These are phyloP conservation scores for Nylanderia fulva DNA, from an alignment of 1,140 invertebrate species.

Conservation along the genomic window DNA sequence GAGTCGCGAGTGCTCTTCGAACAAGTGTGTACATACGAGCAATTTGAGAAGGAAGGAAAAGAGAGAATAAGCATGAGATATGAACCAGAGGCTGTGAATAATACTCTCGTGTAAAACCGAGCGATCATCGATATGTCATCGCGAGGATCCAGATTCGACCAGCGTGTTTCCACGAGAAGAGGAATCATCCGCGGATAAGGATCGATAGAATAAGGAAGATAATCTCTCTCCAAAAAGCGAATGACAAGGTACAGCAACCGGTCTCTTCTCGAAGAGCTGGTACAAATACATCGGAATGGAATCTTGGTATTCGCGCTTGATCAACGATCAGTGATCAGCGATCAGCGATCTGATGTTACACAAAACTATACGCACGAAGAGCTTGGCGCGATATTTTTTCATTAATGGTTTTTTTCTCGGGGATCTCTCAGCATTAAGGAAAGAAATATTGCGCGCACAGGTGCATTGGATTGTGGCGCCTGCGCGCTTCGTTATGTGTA, in stretches of 20 bases:
- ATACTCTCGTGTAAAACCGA: constrained; percentile 8
- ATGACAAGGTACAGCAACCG: background rate
- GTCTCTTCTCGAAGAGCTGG: background rate
- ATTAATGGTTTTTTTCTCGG: constrained; percentile 5
- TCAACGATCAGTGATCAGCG: too few species aligned
- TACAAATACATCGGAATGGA: background rate
- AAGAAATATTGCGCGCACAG: constrained; percentile 3
- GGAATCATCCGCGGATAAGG: background rate
- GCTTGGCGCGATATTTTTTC: background rate
- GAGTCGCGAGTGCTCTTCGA: constrained; percentile 5
- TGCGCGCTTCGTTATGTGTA: constrained; percentile 6
- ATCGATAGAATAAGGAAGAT: background rate
- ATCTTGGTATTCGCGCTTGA: too few species aligned
- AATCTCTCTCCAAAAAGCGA: background rate
- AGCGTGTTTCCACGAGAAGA: constrained; percentile 23
- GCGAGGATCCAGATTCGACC: constrained; percentile 33
- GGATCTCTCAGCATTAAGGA: constrained; percentile 17
- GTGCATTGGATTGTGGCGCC: constrained; percentile 17
- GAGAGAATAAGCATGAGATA: background rate
- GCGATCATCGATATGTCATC: constrained; percentile 52
- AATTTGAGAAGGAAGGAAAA: background rate
- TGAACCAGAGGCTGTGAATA: background rate
- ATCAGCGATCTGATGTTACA: too few species aligned
- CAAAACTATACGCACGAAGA: too few species aligned
- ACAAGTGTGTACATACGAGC: background rate